Evolutionary conservation across 2,888 invertebrate genomes (phyloP).

Genomic region (Herminia tarsipennalis): DNA sequence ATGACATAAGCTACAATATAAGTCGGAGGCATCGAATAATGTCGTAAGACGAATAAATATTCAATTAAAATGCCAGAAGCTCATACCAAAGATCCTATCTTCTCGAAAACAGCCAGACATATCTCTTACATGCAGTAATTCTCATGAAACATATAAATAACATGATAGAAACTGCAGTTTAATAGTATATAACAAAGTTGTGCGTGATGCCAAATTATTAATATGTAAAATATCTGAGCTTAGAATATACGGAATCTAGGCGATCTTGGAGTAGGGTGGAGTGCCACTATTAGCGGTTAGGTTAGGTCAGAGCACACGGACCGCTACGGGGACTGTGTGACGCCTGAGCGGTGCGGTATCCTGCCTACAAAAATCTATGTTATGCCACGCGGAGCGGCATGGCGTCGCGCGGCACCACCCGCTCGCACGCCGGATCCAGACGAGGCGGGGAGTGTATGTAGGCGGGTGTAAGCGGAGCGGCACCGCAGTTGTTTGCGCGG

Average conservation of each 20-base stretch:
- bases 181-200: constrained; percentile 37
- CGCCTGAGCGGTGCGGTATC: no score
- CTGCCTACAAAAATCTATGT: no score
- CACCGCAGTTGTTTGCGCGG: no score
- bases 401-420: no score
- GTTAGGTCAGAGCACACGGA: no score
- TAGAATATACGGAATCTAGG: constrained; percentile 29
- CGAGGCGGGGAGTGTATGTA: no score
- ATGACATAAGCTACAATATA: no score
- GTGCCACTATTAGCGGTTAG: constrained; percentile 11
- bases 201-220: constrained; percentile 41
- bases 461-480: no score
- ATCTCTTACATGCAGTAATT: constrained; percentile 14
- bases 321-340: no score
- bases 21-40: no score
- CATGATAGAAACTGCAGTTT: constrained; percentile 39
- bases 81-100: neutral
- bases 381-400: no score
- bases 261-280: constrained; percentile 20
- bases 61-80: neutral
- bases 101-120: neutral
- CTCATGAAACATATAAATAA: constrained; percentile 19
- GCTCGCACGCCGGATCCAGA: no score
- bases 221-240: constrained; percentile 13
- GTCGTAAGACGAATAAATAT: neutral